Evolutionary conservation across 1,140 invertebrate genomes (phyloP).

Genomic region (Drosophila leontia): DNA sequence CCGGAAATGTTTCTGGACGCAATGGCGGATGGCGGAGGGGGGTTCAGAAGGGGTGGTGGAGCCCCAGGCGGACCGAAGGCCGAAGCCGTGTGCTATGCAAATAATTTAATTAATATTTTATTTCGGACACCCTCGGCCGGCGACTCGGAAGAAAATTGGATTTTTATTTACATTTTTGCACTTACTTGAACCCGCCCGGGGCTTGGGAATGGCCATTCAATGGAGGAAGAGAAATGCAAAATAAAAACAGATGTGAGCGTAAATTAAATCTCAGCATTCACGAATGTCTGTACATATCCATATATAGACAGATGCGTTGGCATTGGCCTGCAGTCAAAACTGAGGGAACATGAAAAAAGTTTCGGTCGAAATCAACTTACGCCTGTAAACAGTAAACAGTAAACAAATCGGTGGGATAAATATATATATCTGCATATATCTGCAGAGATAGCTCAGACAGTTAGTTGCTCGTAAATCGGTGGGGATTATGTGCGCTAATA

Average conservation of each 20-base stretch:
- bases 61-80: slow-evolving; percentile 9
- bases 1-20: slow-evolving; percentile 43
- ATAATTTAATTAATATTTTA: slow-evolving; percentile 82
- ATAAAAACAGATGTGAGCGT: slow-evolving; percentile 54
- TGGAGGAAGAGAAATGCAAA: slow-evolving; percentile 27
- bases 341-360: slow-evolving; percentile 38
- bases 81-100: slow-evolving; percentile 55
- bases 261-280: slow-evolving; percentile 41
- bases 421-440: slow-evolving; percentile 4
- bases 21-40: background rate
- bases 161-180: slow-evolving; percentile 64
- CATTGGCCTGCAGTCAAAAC: slow-evolving; percentile 56
- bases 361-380: slow-evolving; percentile 68
- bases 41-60: background rate
- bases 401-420: slow-evolving; percentile 61
- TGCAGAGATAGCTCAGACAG: slow-evolving; percentile 39
- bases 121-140: slow-evolving; percentile 33
- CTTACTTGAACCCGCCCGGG: slow-evolving; percentile 49
- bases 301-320: slow-evolving; percentile 41
- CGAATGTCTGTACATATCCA: background rate
- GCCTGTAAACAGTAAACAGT: slow-evolving; percentile 79
- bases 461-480: slow-evolving; percentile 75
- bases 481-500: slow-evolving; percentile 75
- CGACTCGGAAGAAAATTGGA: slow-evolving; percentile 49
- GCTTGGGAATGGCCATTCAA: slow-evolving; percentile 31